A percentile compares a stretch with the other conserved stretches of the same genome.
Evolutionary conservation across 2,888 invertebrate species (phyloP).

Genomic region (Drosophila suboccidentalis): DNA sequence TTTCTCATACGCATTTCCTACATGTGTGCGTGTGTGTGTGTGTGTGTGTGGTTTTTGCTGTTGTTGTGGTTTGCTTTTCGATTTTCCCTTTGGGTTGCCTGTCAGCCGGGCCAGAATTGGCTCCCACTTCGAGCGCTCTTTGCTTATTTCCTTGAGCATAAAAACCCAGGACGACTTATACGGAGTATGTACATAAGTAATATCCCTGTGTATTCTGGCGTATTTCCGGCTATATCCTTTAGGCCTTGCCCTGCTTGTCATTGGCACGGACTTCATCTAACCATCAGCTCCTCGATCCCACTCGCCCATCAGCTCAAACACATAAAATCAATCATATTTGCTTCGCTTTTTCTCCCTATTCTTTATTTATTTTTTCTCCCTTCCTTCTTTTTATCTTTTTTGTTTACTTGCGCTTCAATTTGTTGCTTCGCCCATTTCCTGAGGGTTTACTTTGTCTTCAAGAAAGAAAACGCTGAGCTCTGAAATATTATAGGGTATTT

Average conservation of each 20-base stretch:
- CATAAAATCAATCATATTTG: conserved; percentile 82
- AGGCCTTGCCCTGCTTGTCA: conserved; percentile 50
- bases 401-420: conserved; percentile 60
- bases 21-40: conserved; percentile 7
- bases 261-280: conserved; percentile 37
- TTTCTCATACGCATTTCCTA: conserved; percentile 67
- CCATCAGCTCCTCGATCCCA: conserved; percentile 26
- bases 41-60: conserved; percentile 49
- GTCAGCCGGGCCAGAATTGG: conserved; percentile 34
- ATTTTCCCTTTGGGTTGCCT: conserved; percentile 47
- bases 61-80: conserved; percentile 53
- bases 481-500: conserved; percentile 44
- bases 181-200: conserved; percentile 57
- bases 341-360: conserved; percentile 29
- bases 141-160: conserved; percentile 66
- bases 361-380: conserved; percentile 5
- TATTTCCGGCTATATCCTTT: conserved; percentile 65
- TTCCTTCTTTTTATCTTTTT: conserved; percentile 21
- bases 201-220: conserved; percentile 70
- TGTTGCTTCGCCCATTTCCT: conserved; percentile 49
- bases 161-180: conserved; percentile 29
- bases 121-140: conserved; percentile 29
- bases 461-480: background rate
- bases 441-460: conserved; percentile 11
- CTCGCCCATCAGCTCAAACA: conserved; percentile 56